Evolutionary conservation across 2,797 vertebrate species (phyloP), one percentile per base, ranked within the genome.

Genomic region (Phalloptychus januarius): DNA sequence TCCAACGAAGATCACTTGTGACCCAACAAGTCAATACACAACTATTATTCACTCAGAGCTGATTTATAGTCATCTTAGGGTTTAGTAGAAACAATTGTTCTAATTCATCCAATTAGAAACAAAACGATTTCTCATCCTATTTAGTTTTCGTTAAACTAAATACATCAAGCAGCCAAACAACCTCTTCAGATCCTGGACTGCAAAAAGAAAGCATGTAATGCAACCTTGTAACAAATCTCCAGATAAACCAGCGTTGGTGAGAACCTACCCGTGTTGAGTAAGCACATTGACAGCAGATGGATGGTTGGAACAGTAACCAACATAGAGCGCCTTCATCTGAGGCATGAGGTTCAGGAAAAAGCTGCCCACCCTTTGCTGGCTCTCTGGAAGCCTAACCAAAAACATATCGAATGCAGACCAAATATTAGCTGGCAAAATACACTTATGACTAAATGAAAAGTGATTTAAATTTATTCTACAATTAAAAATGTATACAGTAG

Each of bases 291-390:
- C 98, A 10, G 97, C 98, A 48, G 96, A 98, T 0, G 98, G 98
- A 83, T 99, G 98, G 91, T 99, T 99, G 92, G 98, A 97, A 94
- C 98, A 99, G 85, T 99, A 99, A 0, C 96, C 91, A 25, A 97
- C 94, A 84, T 99, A 99, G 28, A 99, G 94, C 71, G 92, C 97
- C 93, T 96, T 98, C 97, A 99, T 98, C 91, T 99, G 98, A 1
- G 96, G 95, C 96, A 99, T 97, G 86, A 98, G 94, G 89, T 96
- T 99, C 82, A 98, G 94, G 90, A 99, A 99, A 93, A 98, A 99
- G 78, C 97, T 96, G 18, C 98, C 98, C 4, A 99, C 96, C 71
- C 96, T 96, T 90, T 99, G 98, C 88, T 99, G 98, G 87, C 93
- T 95, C 93, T 99, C 98, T 77, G 98, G 97, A 90, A 98, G 95